Conservation (phyloP, 2,113 vertebrate species). For the Chloropsis hardwickii region DNA sequence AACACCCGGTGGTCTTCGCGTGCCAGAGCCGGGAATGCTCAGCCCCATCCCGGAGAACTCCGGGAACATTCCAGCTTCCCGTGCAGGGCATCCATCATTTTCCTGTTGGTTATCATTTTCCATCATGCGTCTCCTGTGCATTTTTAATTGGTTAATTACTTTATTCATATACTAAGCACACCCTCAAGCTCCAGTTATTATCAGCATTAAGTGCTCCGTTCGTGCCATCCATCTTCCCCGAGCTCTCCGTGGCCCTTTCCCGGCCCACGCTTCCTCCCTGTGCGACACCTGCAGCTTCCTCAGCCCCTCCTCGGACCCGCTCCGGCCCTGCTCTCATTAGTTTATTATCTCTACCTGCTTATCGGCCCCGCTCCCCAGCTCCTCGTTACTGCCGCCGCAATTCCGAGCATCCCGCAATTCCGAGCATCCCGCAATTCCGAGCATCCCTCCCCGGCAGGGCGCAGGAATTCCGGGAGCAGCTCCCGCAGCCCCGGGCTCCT, state of each 20-base stretch:
- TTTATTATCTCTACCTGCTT: conserved; percentile 33
- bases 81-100: conserved; percentile 50
- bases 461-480: background rate
- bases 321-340: conserved; percentile 48
- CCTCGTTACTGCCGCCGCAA: conserved; percentile 28
- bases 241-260: background rate
- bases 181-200: conserved; percentile 52
- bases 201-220: conserved; percentile 40
- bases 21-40: rapidly evolving
- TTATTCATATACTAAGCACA: conserved; percentile 56
- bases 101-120: conserved; percentile 55
- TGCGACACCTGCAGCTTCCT: background rate
- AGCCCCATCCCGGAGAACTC: rapidly evolving
- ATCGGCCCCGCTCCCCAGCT: conserved; percentile 40
- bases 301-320: background rate
- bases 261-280: background rate
- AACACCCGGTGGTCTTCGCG: background rate
- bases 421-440: conserved; percentile 18
- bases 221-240: conserved; percentile 5
- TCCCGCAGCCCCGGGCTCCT: background rate
- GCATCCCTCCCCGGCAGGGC: background rate
- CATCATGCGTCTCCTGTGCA: conserved; percentile 51
- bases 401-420: background rate
- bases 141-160: conserved; percentile 69
- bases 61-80: background rate